phyloP scores from a whole-genome alignment of 2,797 vertebrate genomes.

The Gastrophryne carolinensis region DNA sequence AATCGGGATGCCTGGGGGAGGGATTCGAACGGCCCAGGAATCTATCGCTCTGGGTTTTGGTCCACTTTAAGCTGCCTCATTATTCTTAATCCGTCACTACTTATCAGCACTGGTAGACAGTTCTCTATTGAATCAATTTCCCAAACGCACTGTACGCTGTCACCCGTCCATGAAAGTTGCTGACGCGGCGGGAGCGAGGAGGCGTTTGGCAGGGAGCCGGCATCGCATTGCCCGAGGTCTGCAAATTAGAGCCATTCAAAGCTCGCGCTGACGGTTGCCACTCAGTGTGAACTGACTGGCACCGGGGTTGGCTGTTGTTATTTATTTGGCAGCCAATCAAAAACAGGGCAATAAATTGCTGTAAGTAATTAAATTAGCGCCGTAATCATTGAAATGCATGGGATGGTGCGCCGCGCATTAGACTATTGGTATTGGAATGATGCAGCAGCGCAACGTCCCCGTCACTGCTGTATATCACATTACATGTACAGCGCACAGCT shows the following conservation, averaged over 20 bases:
- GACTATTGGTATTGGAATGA: too few relatives aligned
- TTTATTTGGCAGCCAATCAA: not conserved
- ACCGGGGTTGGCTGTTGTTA: not conserved
- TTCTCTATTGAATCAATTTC: conserved; percentile 35
- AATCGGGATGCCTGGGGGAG: too few relatives aligned
- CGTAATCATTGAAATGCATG: not conserved
- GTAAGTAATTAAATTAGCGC: not conserved
- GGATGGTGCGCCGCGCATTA: too few relatives aligned
- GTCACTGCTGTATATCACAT: too few relatives aligned
- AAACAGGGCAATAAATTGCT: not conserved
- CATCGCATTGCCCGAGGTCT: not conserved
- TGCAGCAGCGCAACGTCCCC: too few relatives aligned
- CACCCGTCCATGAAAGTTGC: conserved; percentile 21
- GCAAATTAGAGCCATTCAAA: conserved; percentile 8
- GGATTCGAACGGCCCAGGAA: too few relatives aligned
- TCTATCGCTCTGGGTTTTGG: too few relatives aligned
- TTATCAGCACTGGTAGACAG: conserved; percentile 20
- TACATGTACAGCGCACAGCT: too few relatives aligned
- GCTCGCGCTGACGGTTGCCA: not conserved
- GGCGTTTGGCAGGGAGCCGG: conserved; percentile 21
- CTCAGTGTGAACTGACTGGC: not conserved
- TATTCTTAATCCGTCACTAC: conserved; percentile 3
- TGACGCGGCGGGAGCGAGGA: conserved; percentile 4
- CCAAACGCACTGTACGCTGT: conserved; percentile 28
- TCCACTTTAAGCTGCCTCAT: too few relatives aligned